Evolutionary conservation across 2,113 vertebrate genomes (phyloP).

Genomic region (Nerophis ophidion): DNA sequence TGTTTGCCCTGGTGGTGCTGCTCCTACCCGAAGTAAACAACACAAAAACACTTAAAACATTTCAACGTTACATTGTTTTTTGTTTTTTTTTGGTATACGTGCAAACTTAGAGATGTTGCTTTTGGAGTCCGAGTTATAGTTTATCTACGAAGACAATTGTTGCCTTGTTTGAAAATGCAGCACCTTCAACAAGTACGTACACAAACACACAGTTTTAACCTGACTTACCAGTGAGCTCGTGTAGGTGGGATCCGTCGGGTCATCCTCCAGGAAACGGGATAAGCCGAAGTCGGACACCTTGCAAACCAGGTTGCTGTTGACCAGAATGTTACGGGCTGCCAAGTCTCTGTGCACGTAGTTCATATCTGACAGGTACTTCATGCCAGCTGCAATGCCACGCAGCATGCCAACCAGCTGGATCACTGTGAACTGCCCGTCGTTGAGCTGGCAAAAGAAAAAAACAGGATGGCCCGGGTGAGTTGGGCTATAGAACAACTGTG

Average conservation of each 20-base stretch:
- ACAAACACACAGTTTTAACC: background rate
- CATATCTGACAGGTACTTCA: conserved; percentile 97
- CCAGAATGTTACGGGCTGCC: conserved; percentile 92
- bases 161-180: conserved; percentile 28
- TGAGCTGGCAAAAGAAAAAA: conserved; percentile 72
- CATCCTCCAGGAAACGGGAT: conserved; percentile 92
- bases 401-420: conserved; percentile 97
- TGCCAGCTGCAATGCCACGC: conserved; percentile 89
- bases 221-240: conserved; percentile 89
- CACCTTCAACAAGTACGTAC: conserved; percentile 21
- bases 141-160: background rate
- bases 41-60: background rate
- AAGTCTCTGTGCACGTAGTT: conserved; percentile 95
- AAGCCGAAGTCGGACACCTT: conserved; percentile 96
- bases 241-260: conserved; percentile 89
- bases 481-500: conserved; percentile 15
- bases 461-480: conserved; percentile 14
- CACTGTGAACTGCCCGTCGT: conserved; percentile 95
- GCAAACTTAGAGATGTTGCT: background rate
- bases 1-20: too few relatives aligned
- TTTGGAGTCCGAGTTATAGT: background rate
- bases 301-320: conserved; percentile 97
- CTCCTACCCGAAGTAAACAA: background rate
- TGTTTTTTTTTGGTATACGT: conserved; percentile 4
- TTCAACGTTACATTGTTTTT: background rate